phyloP scores from a whole-genome alignment of 1,140 invertebrate genomes.

The Bombus haemorrhoidalis region DNA sequence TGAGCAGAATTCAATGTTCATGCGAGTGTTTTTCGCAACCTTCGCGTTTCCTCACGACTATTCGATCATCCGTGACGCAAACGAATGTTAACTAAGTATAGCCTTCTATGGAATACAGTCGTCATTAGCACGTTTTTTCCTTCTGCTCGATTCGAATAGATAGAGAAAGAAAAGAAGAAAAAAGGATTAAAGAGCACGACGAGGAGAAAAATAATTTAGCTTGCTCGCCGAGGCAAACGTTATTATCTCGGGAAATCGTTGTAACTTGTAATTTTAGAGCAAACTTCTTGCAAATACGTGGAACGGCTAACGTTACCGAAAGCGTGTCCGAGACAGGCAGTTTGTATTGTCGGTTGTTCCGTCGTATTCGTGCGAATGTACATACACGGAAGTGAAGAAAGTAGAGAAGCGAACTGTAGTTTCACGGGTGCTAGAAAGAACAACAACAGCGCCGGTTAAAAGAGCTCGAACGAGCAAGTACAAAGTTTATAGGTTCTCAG shows the following conservation, averaged over 20 bases:
- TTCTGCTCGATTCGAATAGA: neutral
- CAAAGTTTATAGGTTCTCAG: constrained; percentile 61
- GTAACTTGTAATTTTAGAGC: neutral
- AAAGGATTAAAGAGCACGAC: neutral
- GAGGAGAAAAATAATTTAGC: neutral
- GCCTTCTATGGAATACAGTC: neutral
- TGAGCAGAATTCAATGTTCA: neutral
- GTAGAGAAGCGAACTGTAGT: neutral
- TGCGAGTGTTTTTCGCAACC: neutral
- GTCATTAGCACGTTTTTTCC: constrained; percentile 4
- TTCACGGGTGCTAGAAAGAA: constrained; percentile 10
- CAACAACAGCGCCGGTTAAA: neutral
- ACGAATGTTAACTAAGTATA: constrained; percentile 14
- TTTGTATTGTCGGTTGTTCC: neutral
- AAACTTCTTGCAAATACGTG: neutral
- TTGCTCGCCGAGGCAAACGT: neutral
- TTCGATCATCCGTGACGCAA: constrained; percentile 7
- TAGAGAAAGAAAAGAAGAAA: neutral
- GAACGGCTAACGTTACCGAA: neutral
- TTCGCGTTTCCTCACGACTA: neutral
- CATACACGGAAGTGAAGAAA: neutral
- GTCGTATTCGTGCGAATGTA: neutral
- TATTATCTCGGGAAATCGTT: neutral
- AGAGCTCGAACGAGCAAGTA: constrained; percentile 14
- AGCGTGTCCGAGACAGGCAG: neutral